Conservation (phyloP, 2,797 vertebrate genomes). For the Melanotaenia boesemani region DNA sequence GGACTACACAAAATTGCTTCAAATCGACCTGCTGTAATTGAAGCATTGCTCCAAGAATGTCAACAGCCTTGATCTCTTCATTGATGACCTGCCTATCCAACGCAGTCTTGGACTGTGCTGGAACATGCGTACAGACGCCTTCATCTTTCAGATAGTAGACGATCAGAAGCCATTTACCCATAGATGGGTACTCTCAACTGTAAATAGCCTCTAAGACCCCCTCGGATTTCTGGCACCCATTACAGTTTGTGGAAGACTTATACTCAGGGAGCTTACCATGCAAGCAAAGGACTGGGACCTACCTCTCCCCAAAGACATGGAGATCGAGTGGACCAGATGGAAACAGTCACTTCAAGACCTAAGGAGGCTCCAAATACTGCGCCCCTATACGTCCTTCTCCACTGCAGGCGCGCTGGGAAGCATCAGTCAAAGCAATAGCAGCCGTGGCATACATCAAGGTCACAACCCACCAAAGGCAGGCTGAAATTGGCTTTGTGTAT, state of each 20-base stretch:
- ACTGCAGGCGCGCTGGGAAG: not conserved
- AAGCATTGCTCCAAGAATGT: slow-evolving; percentile 1
- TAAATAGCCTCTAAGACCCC: not conserved
- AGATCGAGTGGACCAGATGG: not conserved
- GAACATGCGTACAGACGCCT: slow-evolving; percentile 2
- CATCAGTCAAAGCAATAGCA: not conserved
- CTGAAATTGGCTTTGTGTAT: not conserved
- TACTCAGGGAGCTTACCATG: not conserved
- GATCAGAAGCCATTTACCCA: slow-evolving; percentile 17
- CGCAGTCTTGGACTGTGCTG: slow-evolving; percentile 7
- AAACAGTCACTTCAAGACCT: slow-evolving; percentile 7
- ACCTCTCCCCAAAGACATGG: not conserved
- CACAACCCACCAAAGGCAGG: not conserved
- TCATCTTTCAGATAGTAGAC: not conserved
- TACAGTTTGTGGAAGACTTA: not conserved
- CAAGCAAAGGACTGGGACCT: not conserved
- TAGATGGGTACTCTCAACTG: not conserved
- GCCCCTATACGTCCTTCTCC: not conserved
- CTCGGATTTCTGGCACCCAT: slow-evolving; percentile 11
- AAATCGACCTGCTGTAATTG: not conserved
- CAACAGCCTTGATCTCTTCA: not conserved
- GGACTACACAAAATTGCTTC: slow-evolving; percentile 27
- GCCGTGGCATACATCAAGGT: slow-evolving; percentile 10
- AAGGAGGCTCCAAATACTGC: not conserved
- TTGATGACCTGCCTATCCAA: not conserved